Conservation (phyloP, 2,797 vertebrate species). For the Megalops cyprinoides region DNA sequence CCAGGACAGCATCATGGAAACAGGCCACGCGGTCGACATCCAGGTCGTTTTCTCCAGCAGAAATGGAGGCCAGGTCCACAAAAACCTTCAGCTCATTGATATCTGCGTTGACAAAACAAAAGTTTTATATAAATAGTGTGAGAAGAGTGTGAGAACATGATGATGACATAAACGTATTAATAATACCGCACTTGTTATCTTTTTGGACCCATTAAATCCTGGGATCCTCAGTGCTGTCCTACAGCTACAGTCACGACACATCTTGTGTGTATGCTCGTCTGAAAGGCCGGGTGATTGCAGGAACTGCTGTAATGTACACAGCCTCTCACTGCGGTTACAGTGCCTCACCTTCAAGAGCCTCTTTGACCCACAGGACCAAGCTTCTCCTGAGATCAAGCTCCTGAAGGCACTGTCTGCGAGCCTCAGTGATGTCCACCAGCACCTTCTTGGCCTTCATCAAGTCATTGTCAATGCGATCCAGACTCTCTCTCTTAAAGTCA, state of each 20-base stretch:
- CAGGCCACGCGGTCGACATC: constrained; percentile 93
- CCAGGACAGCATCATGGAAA: constrained; percentile 90
- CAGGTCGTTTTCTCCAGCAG: constrained; percentile 96
- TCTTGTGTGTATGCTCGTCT: too few relatives aligned
- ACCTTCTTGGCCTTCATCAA: constrained; percentile 78
- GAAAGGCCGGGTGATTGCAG: too few relatives aligned
- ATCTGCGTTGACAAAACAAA: constrained; percentile 64
- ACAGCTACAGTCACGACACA: too few relatives aligned
- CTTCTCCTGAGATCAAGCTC: constrained; percentile 75
- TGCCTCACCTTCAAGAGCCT: constrained; percentile 82
- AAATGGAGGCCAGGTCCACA: constrained; percentile 95
- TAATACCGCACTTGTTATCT: too few relatives aligned
- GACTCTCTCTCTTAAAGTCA: constrained; percentile 70
- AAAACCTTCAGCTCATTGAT: constrained; percentile 95
- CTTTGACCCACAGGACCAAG: constrained; percentile 88
- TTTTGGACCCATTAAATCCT: too few relatives aligned
- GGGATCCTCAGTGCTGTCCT: too few relatives aligned
- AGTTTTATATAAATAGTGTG: neutral
- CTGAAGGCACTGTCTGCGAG: constrained; percentile 73
- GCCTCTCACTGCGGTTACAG: neutral
- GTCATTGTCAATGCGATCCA: constrained; percentile 80
- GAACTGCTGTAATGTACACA: too few relatives aligned
- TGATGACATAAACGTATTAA: too few relatives aligned
- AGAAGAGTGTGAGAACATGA: too few relatives aligned
- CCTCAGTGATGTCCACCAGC: constrained; percentile 78